Base-by-base conservation (phyloP, 2,888 invertebrate genomes). In the Geophilus truncorum region DNA sequence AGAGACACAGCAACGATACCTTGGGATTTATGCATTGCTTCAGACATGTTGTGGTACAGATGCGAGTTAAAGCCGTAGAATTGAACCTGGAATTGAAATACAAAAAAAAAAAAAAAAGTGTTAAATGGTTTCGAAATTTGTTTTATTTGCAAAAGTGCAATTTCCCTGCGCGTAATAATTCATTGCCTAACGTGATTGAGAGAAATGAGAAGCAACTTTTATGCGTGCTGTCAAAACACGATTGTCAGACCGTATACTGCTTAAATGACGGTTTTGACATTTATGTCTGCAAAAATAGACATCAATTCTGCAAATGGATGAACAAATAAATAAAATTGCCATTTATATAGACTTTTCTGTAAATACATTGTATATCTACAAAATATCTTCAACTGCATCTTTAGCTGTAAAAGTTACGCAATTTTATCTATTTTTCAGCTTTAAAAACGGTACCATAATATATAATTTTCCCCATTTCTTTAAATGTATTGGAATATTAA, bases 21-120 rank as follows among this genome's bases (percentile, higher is more conserved):
- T 86, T 97, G 95, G n/a, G 97, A 95, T 87, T 96, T 95, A 87
- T 95, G 94, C 85, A 94, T 94, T 5, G 98, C 98, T 87, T 97
- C 95, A 32, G 96, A 94, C 93, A 97, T 94, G 87, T 98, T 98
- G 87, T 94, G 94, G 88, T 98, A 98, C 80, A 98, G 90, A 87
- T 98, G 97, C 83, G 95, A 94, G 88, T 98, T 98, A 90, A 96
- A 98, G 1, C 97, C 98, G 85, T 97, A 95, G 81, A 98, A 90
- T 88, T 98, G 98, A 85, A 98, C 94, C 97, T 98, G 91, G 77
- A 89, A 89, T 82, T 82, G 81, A 81, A 82, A 70, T 76, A 3
- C 30, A 34, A 77, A 80, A 23, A 40, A 32, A 81, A 78, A 57
- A 75, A 80, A 70, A 75, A 25, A 15, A 5, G 4, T 51, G 51